Evolutionary conservation across 2,888 invertebrate genomes (phyloP), one percentile per base, ranked within the genome.

Genomic region (Melinaea marsaeus): DNA sequence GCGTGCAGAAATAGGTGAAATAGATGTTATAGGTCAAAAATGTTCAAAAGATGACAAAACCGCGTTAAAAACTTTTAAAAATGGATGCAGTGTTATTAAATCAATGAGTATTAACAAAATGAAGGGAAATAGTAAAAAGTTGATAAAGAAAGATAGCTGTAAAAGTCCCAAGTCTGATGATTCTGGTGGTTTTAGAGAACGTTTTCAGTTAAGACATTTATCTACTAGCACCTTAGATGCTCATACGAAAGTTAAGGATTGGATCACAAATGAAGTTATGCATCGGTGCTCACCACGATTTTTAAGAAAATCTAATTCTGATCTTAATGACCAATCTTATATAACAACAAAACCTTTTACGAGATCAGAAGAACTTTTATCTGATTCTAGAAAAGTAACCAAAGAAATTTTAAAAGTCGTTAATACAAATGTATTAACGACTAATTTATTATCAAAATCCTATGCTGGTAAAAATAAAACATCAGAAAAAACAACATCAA

Each of bases 161-260:
- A 88, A 93, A 83, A 90, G 90, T n/a, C 90, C 91, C 0, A 92
- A 92, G 73, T 91, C 91, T 4, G 91, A 91, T 75, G 91, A 91
- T 71, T 91, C 91, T 2, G 91, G 91, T 11, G 91, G 93, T 55
- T 93, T 93, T 71, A 89, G 93, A 51, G 88, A 93, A 73, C 82
- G 92, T 63, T 94, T 93, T 74, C 94, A 94, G 78, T 83, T 95
- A 37, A 92, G 94, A 32, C 95, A 95, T 80, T 92, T 95, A 75
- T 96, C 95, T 5, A 93, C 93, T 4, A 96, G 95, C 68, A 96
- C 96, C 0, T 93, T 97, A 69, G 96, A 97, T 80, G 95, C 96
- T 0, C 95, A 96, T 77, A 95, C 95, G 13, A 96, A 96, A 91
- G 96, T 97, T 1, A 92, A 94, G 68, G 95, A 96, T 73, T 96